These are phyloP conservation scores for Yponomeuta malinellus DNA, from an alignment of 2,888 invertebrate species.

Conservation along the genomic window DNA sequence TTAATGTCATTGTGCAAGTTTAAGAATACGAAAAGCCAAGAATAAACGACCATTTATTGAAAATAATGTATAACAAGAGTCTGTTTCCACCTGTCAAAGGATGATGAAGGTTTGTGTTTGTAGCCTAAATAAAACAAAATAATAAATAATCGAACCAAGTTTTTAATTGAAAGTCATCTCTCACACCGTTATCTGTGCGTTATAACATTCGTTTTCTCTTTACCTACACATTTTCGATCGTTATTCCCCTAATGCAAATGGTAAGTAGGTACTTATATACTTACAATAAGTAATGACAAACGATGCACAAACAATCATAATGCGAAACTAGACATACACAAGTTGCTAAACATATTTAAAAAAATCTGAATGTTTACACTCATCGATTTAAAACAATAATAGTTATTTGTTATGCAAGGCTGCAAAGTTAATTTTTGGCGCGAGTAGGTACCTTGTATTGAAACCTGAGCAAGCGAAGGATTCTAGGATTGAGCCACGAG, in stretches of 20 bases:
- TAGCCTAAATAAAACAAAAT: constrained; percentile 2
- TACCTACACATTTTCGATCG: background rate
- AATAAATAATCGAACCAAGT: background rate
- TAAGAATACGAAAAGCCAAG: background rate
- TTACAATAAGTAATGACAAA: constrained; percentile 5
- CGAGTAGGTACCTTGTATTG: too few relatives aligned
- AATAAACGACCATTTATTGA: background rate
- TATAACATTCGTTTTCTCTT: background rate
- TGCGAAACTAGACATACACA: constrained; percentile 9
- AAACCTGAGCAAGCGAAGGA: too few relatives aligned
- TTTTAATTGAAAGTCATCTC: constrained; percentile 6
- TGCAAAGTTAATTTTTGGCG: too few relatives aligned
- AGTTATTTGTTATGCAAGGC: too few relatives aligned
- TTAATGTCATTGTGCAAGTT: background rate
- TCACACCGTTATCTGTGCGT: constrained; percentile 5
- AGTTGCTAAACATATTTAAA: background rate
- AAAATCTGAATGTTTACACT: constrained; percentile 9
- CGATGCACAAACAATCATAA: background rate
- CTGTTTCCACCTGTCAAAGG: background rate
- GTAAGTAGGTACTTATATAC: background rate
- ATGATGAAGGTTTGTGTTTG: constrained; percentile 2
- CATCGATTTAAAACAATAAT: constrained; percentile 6
- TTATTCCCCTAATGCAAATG: background rate
- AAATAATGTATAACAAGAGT: background rate
- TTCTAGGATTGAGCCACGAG: too few relatives aligned